Evolutionary conservation across 2,113 vertebrate genomes (phyloP), one percentile per base, ranked within the genome.

Genomic region (Haliaeetus leucogaster): DNA sequence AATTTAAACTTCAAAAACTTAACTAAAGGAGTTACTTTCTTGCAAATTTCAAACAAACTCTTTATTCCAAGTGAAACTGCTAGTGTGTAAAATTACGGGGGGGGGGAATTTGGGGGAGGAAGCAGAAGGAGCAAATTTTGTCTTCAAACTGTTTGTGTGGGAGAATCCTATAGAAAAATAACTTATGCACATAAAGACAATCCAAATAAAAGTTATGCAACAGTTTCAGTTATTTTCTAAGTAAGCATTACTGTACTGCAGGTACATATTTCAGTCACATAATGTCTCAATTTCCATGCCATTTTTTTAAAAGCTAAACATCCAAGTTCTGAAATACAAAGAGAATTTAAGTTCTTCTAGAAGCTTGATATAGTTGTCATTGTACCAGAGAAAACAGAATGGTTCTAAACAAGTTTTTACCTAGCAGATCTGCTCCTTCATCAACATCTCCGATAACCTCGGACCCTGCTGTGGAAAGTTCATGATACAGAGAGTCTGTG

Each of bases 361-460:
- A 85, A 88, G 30, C 53, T 42, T 56, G 82, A 76, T 12, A 48
- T 0, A 82, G 12, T 79, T 52, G 32, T 67, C 70, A 82, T 16
- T 40, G 52, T 47, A 85, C 45, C 74, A 91, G 22, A 53, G 78
- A 71, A 79, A 77, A 67, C 7, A 66, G 36, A 73, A 74, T 10
- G 7, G 26, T 62, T 84, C 19, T 47, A 70, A 66, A 5, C 8
- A 52, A 48, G 22, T 4, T 85, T 97, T 98, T 98, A 99, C 99
- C 99, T 93, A 99, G 98, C 38, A 99, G 98, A 97, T 99, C 99
- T 2, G 99, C 99, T 65, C 99, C 99, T 85, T 99, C 99, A 11
- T 99, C 99, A 70, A 99, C 99, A 61, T 99, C 99, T 15, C 99
- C 99, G 2, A 99, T 99, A 97, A 99, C 99, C 91, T 99, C 99